Conservation (phyloP, 2,113 vertebrate species). For the Delphinus delphis region DNA sequence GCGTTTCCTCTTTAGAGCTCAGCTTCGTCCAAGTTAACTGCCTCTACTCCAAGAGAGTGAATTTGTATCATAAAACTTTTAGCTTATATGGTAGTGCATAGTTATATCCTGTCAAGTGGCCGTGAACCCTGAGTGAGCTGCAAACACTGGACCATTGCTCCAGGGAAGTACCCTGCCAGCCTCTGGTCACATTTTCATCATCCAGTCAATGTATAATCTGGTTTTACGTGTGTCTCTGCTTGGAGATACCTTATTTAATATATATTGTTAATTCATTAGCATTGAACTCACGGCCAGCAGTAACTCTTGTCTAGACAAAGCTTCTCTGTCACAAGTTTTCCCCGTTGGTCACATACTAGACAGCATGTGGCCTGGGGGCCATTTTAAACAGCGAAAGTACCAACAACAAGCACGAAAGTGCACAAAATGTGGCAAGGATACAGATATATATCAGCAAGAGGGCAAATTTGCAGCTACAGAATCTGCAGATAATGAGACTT, state of each 20-base stretch:
- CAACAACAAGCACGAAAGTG: background rate
- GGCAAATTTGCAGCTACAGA: background rate
- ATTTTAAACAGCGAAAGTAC: background rate
- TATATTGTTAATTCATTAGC: too few species aligned
- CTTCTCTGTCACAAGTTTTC: background rate
- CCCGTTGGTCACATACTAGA: background rate
- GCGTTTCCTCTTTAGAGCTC: background rate
- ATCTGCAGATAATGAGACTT: background rate
- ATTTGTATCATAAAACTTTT: background rate
- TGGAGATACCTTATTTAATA: background rate
- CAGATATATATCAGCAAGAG: background rate
- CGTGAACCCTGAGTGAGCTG: background rate
- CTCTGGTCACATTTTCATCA: background rate
- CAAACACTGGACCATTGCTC: background rate
- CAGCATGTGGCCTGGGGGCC: background rate
- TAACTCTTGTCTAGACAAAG: background rate
- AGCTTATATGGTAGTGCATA: background rate
- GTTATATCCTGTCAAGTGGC: background rate
- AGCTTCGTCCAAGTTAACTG: background rate
- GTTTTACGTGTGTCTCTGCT: background rate
- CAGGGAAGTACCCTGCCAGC: background rate
- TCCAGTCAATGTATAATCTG: rapidly evolving
- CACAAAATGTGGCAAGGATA: background rate
- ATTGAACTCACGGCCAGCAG: background rate
- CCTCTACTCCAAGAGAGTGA: background rate